These are phyloP conservation scores for Cassiopea andromeda DNA, from an alignment of 30 jellyfish, hydroid and myxozoan species.

Conservation along the genomic window DNA sequence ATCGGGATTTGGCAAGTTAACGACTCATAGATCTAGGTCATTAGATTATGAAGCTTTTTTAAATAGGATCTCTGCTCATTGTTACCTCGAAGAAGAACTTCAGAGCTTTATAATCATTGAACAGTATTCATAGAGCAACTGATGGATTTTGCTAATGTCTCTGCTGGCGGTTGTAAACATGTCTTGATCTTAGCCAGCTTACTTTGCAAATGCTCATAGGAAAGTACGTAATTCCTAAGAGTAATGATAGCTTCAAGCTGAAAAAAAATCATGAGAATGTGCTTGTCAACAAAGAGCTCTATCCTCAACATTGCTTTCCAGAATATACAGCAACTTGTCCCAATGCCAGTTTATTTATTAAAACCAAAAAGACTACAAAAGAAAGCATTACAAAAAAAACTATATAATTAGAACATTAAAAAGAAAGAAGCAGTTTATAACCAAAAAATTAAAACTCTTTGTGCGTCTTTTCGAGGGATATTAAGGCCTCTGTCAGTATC, in stretches of 20 bases:
- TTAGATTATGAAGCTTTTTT: background rate
- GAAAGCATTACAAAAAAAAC: background rate
- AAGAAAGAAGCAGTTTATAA: background rate
- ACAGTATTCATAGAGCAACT: background rate
- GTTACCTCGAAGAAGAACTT: background rate
- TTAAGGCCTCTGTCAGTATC: background rate
- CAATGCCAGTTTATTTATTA: background rate
- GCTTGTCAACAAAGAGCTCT: background rate
- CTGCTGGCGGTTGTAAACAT: background rate
- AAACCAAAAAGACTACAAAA: background rate
- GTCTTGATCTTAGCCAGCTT: background rate
- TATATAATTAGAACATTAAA: background rate
- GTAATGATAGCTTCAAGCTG: background rate
- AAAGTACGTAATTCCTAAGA: background rate
- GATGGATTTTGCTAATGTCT: background rate
- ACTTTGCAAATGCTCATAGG: background rate
- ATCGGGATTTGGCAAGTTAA: too few relatives aligned
- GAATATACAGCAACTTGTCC: background rate
- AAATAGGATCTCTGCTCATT: background rate
- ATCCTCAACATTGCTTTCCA: background rate
- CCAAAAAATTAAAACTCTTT: background rate
- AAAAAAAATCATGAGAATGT: background rate
- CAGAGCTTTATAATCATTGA: background rate
- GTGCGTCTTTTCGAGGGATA: background rate
- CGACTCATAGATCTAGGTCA: background rate